Conservation (phyloP, 23 tunicate species). For the Botrylloides violaceus region DNA sequence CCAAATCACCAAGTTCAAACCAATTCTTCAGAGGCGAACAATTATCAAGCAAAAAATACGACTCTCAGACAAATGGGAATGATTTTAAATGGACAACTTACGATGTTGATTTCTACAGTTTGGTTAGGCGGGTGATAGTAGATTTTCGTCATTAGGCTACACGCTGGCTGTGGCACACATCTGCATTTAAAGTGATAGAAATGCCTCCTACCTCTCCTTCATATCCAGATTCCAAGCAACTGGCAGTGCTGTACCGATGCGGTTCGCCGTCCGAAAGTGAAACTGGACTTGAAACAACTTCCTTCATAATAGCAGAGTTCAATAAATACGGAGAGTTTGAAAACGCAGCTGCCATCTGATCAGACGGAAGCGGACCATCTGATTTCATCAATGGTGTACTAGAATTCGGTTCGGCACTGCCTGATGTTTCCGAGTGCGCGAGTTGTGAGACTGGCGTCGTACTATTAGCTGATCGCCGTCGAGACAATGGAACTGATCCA, state of each 20-base stretch:
- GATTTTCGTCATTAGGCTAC: no score
- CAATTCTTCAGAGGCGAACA: no score
- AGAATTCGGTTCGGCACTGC: not conserved
- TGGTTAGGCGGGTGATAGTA: no score
- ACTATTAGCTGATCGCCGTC: conserved; percentile 3
- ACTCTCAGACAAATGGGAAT: no score
- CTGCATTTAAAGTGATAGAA: no score
- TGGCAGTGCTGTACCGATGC: conserved; percentile 49
- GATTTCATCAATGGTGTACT: conserved; percentile 22
- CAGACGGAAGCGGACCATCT: not conserved
- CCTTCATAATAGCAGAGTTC: not conserved
- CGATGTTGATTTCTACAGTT: no score
- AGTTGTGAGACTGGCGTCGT: conserved; percentile 10
- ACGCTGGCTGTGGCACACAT: no score
- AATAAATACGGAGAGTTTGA: conserved; percentile 9
- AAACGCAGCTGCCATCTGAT: not conserved
- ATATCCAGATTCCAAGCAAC: conserved; percentile 81
- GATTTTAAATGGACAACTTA: no score
- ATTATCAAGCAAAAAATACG: no score
- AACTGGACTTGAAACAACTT: conserved; percentile 14
- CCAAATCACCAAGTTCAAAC: no score
- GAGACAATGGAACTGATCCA: not conserved
- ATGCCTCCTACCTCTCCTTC: conserved; percentile 43
- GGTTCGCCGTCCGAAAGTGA: conserved; percentile 48
- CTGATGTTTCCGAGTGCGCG: not conserved